Base-by-base conservation (phyloP, 1,140 invertebrate genomes). In the Cephus cinctus region DNA sequence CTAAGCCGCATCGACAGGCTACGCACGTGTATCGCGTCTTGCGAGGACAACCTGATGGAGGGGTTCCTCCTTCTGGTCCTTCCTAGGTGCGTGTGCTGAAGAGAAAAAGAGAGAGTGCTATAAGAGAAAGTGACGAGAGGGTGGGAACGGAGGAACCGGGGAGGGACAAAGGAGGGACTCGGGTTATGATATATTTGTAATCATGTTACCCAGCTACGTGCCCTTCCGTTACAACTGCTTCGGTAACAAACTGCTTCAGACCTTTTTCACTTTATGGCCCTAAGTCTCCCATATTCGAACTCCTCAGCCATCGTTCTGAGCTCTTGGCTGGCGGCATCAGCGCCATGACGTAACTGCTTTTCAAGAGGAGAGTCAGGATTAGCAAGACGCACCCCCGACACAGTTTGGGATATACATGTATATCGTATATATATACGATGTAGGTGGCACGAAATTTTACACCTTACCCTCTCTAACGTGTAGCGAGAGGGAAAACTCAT, bases 131-230 rank as follows among this genome's bases (percentile, higher is more conserved):
- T 11, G 18, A 23, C 21, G 27, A 23, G 16, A 20, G 21, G 34
- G 23, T 48, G 12, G n/a, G 22, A 27, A 15, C 31, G 32, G 32
- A 32, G n/a, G 19, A 20, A 15, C 8, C 1, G 6, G 25, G 25
- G n/a, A 35, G 21, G 4, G 23, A 30, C n/a, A 40, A 18, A 40
- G 47, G 54, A 32, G 57, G 57, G 50, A 61, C n/a, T n/a, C n/a
- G n/a, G 58, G 59, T 68, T 70, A 70, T 71, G 70, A 73, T 73
- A 73, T 73, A 73, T 73, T 71, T 71, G 67, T 73, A 73, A 73
- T 71, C 68, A 62, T 59, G 63, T 71, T 71, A 68, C 56, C 39
- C 52, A 41, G 55, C n/a, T 65, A 67, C 67, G 64, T 71, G 70
- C 67, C 69, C 54, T 70, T 71, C 65, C 56, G 57, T 70, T 68